Conservation (phyloP, 1,140 invertebrate genomes). For the Eciton burchellii region DNA sequence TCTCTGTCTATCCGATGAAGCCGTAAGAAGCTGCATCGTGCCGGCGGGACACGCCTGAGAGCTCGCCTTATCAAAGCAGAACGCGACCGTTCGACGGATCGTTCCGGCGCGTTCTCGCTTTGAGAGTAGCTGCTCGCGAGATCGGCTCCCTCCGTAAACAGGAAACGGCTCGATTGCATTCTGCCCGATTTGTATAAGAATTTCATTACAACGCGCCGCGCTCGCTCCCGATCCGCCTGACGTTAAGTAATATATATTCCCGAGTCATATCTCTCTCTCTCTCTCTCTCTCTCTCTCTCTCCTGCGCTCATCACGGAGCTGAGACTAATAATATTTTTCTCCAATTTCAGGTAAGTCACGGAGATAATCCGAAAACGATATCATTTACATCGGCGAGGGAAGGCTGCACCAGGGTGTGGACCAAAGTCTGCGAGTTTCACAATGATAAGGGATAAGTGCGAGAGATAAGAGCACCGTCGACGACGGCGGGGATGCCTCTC, state of each 20-base stretch:
- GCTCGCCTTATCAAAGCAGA: no score
- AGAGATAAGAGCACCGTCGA: slow-evolving; percentile 55
- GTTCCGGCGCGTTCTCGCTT: not conserved
- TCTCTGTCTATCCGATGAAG: slow-evolving; percentile 19
- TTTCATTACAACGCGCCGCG: not conserved
- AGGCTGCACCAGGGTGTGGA: slow-evolving; percentile 18
- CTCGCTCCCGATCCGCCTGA: not conserved
- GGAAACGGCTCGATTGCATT: not conserved
- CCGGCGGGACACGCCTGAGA: not conserved
- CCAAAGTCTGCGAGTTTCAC: slow-evolving; percentile 36
- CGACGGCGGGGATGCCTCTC: slow-evolving; percentile 24
- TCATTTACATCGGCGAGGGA: slow-evolving; percentile 43
- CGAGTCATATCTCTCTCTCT: not conserved
- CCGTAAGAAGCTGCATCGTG: not conserved
- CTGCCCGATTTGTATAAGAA: slow-evolving; percentile 1
- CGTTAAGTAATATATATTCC: not conserved
- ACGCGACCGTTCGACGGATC: no score
- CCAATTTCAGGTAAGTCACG: slow-evolving; percentile 55
- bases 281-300: no score
- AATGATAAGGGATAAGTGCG: slow-evolving; percentile 55
- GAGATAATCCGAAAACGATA: slow-evolving; percentile 38
- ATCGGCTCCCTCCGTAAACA: not conserved
- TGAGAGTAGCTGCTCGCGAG: slow-evolving; percentile 15
- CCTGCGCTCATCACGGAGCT: slow-evolving; percentile 8
- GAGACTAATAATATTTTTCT: slow-evolving; percentile 29